Evolutionary conservation across 2,113 vertebrate genomes (phyloP), one percentile per base, ranked within the genome.

Genomic region (Platichthys flesus): DNA sequence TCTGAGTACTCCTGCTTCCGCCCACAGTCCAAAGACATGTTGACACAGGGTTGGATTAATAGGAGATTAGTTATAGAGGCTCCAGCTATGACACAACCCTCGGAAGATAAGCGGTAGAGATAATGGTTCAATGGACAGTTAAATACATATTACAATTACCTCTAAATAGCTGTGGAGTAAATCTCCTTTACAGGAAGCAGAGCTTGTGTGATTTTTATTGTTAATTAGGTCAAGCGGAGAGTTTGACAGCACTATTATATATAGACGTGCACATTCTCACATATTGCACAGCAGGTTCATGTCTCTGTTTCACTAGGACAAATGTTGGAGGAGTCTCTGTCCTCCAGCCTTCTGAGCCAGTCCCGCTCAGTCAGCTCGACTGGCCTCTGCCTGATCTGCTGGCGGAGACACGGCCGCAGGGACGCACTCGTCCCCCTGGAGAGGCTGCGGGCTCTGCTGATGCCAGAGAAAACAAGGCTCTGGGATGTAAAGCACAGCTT

Each of bases 381-480:
- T 87, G 88, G 82, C 84, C 83, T 65, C 66, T 26, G 78, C 78
- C 72, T 72, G 74, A 75, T 84, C 73, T 21, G 51, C 51, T 21
- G 20, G 51, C 51, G n/a, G 51, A 63, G 86, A 14, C 14, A 54
- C 20, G 51, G 51, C 51, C 21, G 51, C 20, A 54, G 51, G 72
- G 83, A 80, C 26, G 3, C 35, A 6, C 42, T 74, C 18, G 15
- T 67, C 35, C 72, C 81, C 71, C 75, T 26, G 52, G 83, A 82
- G 89, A 88, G 83, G 55, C 82, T 79, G 63, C 73, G 37, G 78
- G 52, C 83, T 69, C 81, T 91, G 89, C 89, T 92, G 88, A 92
- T 81, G 81, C 79, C 64, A 21, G 61, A 79, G 62, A 69, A 89
- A 89, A 83, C 71, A 58, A 56, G 47, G 70, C 71, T 79, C 4